Evolutionary conservation across 2,797 vertebrate genomes (phyloP), one percentile per base, ranked within the genome.

Genomic region (Sebastolobus alascanus): DNA sequence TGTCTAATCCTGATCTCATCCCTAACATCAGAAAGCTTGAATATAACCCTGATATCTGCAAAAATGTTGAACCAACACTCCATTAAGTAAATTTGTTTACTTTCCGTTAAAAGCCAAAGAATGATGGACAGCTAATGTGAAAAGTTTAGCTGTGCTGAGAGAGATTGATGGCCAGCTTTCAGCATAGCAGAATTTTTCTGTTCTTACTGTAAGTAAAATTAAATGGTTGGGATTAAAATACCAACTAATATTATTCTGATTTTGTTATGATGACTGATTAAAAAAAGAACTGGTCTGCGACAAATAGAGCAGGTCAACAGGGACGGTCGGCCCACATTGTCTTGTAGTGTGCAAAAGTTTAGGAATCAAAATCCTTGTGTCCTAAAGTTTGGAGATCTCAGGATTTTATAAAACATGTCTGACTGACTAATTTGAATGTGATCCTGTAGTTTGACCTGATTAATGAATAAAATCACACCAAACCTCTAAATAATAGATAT

Each of bases 151-250:
- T 50, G 6, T 74, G 75, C 35, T 73, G n/a, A 2, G 4, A 77
- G 18, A 74, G 52, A 66, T 55, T n/a, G 27, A 77, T 69, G 52
- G 65, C 52, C 29, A 35, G 10, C 37, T 78, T 65, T 43, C 54
- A 54, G 65, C 8, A 1, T 7, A 59, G 31, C 29, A 27, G 18
- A 56, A 13, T 55, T 27, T 59, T 52, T 73, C 20, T 67, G 27
- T 14, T 38, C 58, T 64, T 56, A 22, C 8, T 63, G 35, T 40
- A 52, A 65, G 58, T 75, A 58, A 81, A 81, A 31, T 8, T 33
- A 22, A 55, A 37, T 33, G 31, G 0, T 55, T 37, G 14, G 33
- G 25, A 12, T 38, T 38, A 52, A 63, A 63, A 68, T 46, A 18
- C 37, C 38, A 5, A 31, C 37, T 52, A 43, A 43, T 43, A 52